phyloP scores from a whole-genome alignment of 2,797 vertebrate genomes.

The Balearica regulorum region DNA sequence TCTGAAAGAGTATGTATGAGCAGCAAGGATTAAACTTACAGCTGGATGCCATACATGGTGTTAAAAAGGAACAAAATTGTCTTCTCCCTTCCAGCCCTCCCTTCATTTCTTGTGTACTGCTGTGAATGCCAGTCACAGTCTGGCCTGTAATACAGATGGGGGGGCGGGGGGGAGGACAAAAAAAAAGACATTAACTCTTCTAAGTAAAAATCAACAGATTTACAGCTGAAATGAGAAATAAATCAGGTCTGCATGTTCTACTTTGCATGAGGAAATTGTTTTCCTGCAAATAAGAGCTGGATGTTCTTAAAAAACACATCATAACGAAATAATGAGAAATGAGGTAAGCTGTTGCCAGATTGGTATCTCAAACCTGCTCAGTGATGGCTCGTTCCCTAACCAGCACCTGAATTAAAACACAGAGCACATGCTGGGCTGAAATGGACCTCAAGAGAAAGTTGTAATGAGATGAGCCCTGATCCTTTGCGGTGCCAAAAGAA shows the following conservation, averaged over 20 bases:
- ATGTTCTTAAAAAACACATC: constrained; percentile 32
- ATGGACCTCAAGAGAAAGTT: not conserved
- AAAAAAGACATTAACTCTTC: not conserved
- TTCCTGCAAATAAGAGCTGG: not conserved
- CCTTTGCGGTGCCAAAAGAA: not conserved
- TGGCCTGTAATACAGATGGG: not conserved
- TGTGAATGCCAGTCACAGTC: not conserved
- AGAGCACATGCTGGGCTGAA: not conserved
- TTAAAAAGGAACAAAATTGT: not conserved
- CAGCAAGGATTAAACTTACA: not conserved
- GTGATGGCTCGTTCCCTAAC: not conserved
- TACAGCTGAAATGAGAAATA: constrained; percentile 22
- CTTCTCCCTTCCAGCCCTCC: not conserved
- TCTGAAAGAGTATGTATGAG: not conserved
- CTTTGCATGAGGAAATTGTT: not conserved
- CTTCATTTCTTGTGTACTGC: not conserved
- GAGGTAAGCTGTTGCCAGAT: not conserved
- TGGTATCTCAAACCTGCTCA: not conserved
- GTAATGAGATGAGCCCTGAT: not conserved
- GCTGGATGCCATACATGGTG: not conserved
- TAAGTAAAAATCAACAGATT: constrained; percentile 1
- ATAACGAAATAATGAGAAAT: constrained; percentile 2
- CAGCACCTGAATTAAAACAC: not conserved
- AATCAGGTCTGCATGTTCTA: constrained; percentile 1
- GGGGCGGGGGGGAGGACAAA: rapidly evolving